Percentiles rank a stretch among this genome's conserved stretches.
phyloP scores from a whole-genome alignment of 2,113 vertebrate species.

The Microtus montanus region DNA sequence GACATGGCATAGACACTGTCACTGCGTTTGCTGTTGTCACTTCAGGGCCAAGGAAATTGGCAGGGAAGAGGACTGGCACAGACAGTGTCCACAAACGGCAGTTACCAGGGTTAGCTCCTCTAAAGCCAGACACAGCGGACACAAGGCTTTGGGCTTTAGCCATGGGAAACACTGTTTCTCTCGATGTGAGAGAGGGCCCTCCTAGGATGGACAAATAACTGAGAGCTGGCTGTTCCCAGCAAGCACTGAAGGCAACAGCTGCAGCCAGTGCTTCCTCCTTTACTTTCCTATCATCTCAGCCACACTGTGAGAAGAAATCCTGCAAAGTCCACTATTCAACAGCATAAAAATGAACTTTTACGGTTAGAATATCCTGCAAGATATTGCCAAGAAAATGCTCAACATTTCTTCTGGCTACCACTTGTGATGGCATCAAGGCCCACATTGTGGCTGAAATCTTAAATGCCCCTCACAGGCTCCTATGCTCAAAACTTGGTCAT shows the following conservation, averaged over 20 bases:
- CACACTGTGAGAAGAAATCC: neutral
- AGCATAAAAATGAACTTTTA: neutral
- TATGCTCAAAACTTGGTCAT: neutral
- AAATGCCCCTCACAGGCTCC: neutral
- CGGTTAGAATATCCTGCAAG: conserved; percentile 19
- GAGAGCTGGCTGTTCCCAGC: neutral
- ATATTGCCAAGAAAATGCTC: neutral
- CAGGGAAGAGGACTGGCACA: neutral
- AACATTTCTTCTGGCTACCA: neutral
- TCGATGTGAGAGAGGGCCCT: conserved; percentile 18
- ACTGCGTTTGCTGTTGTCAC: neutral
- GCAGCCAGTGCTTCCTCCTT: neutral
- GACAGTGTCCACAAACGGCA: neutral
- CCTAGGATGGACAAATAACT: neutral
- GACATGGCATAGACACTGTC: neutral
- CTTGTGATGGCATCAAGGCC: neutral
- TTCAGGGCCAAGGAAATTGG: neutral
- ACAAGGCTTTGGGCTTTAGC: neutral
- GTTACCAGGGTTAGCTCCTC: neutral
- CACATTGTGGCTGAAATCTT: neutral
- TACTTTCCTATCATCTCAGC: neutral
- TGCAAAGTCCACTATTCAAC: neutral
- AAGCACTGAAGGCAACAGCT: neutral
- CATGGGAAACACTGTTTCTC: neutral
- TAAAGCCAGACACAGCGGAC: neutral